Conservation (phyloP, 2,113 vertebrate genomes). For the Burhinus bistriatus region DNA sequence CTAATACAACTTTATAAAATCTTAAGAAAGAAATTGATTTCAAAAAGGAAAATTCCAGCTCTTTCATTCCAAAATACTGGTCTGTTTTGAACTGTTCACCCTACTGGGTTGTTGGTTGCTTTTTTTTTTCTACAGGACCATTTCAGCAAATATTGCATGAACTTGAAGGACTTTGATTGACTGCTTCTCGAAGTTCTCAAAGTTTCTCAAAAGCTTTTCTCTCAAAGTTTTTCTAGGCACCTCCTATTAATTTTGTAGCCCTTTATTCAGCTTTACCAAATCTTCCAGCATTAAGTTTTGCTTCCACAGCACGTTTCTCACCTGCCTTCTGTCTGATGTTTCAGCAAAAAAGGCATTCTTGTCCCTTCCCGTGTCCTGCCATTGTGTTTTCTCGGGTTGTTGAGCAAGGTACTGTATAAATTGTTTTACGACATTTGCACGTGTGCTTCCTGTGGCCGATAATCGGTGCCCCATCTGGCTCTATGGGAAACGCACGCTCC, state of each 20-base stretch:
- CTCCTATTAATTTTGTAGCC: background rate
- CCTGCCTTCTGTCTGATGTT: background rate
- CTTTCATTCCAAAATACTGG: background rate
- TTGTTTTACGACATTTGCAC: background rate
- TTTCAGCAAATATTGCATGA: background rate
- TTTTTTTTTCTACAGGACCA: background rate
- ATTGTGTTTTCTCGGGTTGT: background rate
- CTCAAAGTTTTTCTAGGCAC: background rate
- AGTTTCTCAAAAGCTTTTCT: background rate
- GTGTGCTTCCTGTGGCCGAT: background rate
- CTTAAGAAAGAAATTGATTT: background rate
- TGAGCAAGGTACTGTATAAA: background rate
- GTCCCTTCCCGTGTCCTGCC: background rate
- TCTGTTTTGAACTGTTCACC: background rate
- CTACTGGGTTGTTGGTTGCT: background rate
- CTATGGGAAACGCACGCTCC: rapidly evolving
- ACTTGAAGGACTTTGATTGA: background rate
- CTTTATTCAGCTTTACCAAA: background rate
- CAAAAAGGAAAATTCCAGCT: background rate
- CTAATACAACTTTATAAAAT: background rate
- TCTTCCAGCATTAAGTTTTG: slow-evolving; percentile 5
- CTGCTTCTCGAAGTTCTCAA: background rate
- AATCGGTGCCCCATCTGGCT: background rate
- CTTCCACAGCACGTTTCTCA: background rate
- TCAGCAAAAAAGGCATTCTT: background rate